Base-by-base conservation (phyloP, 1,140 invertebrate species). In the Meteorus sp. region DNA sequence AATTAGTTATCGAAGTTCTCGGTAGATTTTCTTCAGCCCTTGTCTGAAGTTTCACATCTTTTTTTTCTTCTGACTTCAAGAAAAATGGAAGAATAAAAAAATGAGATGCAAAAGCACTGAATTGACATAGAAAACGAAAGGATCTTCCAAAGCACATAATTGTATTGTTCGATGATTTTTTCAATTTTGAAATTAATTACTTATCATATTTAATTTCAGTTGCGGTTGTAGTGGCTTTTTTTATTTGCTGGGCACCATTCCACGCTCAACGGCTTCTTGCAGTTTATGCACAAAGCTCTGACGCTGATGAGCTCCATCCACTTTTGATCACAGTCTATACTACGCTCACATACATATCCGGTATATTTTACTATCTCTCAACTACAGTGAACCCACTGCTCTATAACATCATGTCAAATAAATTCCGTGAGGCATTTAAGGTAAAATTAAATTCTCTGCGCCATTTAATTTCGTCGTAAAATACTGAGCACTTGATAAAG, bases 241-340 rank as follows among this genome's bases (percentile, higher is more conserved):
- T 97, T 78, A 83, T 95, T 11, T 97, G 94, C 77, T 98, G 94
- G 93, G 92, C 93, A 0, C 94, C 95, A 2, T 97, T 96, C 75
- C 94, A 97, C 71, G 88, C 91, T 0, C 95, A 98, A 70, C 81
- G 92, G 7, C 75, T 94, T 4, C 81, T 91, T 19, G 89, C 88
- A 0, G 85, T 90, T 5, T 90, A 91, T 57, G 86, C 84, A 3
- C 20, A 73, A 17, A 80, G 63, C 1, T 67, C 67, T 6, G n/a
- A n/a, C n/a, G 75, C 79, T 59, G 67, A 80, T 60, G 62, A 67
- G 25, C 43, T 59, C 7, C n/a, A 63, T 51, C 19, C 57, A 35
- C 60, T 59, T 47, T 1, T 85, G 4, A 67, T 83, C 22, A 78
- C 75, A 1, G 76, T 85, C n/a, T 89, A 89, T 69, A 81, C 78